Base-by-base conservation (phyloP, 2,888 invertebrate species). In the Periphyllus acericola region DNA sequence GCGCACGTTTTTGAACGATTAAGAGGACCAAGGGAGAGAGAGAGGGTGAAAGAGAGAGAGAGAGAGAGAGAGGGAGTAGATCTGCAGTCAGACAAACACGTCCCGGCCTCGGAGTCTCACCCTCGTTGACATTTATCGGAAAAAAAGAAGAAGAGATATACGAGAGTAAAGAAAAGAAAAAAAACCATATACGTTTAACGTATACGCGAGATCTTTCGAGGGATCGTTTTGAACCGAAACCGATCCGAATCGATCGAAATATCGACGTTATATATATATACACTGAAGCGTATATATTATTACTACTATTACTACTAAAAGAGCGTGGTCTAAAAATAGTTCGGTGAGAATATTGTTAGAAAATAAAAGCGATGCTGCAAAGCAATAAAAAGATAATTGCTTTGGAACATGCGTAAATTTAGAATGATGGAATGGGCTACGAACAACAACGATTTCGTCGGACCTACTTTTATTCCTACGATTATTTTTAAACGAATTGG, bases 351-450 rank as follows among this genome's bases (percentile, higher is more conserved):
- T 60, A 60, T 36, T 55, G 74, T 74, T 74, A 14, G 32, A 34
- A 83, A n/a, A 60, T 29, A 83, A 72, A 29, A 74, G 55, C 34
- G 55, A 36, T 68, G 40, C 55, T 32, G 74, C 36, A 74, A 83
- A 81, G 81, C 8, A 81, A 81, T 68, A 81, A 74, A 74, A 74
- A 83, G 21, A 74, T 74, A 74, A 74, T 83, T 74, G 52, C 52
- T 83, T 74, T 55, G 55, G 52, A 83, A 83, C 74, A 71, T 32
- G 83, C 29, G 74, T 83, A 83, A 74, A 74, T 55, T 74, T 83
- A 74, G 83, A 83, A 83, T n/a, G 55, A 46, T n/a, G 74, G 55
- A 83, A 83, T 55, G 74, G 55, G 72, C 55, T 83, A 34, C n/a
- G 83, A 83, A 55, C 55, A 83, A 60, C 60, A 21, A 25, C 21